Conservation (phyloP, 2,797 vertebrate species). For the Diplodus sargus region DNA sequence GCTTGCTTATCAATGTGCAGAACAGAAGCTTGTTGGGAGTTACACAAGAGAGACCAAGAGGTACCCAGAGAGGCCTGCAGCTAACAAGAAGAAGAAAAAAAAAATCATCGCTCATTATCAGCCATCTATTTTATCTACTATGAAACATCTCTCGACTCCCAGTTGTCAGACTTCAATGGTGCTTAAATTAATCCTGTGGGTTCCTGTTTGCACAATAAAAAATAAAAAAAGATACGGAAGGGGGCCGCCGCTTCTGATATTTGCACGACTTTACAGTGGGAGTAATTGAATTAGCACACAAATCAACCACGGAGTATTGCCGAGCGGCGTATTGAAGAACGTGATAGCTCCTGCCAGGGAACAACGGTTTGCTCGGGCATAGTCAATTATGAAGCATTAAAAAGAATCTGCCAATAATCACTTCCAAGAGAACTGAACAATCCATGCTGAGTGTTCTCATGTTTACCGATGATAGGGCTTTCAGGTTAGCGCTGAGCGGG, state of each 20-base stretch:
- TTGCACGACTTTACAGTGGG: slow-evolving; percentile 76
- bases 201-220: slow-evolving; percentile 79
- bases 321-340: slow-evolving; percentile 57
- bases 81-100: slow-evolving; percentile 50
- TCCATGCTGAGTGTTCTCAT: slow-evolving; percentile 75
- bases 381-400: slow-evolving; percentile 80
- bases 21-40: slow-evolving; percentile 56
- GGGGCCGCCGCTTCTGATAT: slow-evolving; percentile 73
- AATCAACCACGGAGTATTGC: slow-evolving; percentile 66
- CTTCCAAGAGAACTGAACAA: slow-evolving; percentile 75
- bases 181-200: slow-evolving; percentile 82
- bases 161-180: slow-evolving; percentile 82
- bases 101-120: slow-evolving; percentile 79
- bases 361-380: slow-evolving; percentile 55
- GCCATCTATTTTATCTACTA: slow-evolving; percentile 83
- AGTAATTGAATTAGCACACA: slow-evolving; percentile 80
- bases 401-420: slow-evolving; percentile 81
- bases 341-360: slow-evolving; percentile 68
- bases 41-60: slow-evolving; percentile 72
- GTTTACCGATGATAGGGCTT: slow-evolving; percentile 75
- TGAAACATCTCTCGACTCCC: slow-evolving; percentile 79
- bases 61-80: slow-evolving; percentile 70
- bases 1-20: slow-evolving; percentile 60
- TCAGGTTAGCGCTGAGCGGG: slow-evolving; percentile 69
- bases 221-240: slow-evolving; percentile 67